Evolutionary conservation across 2,888 invertebrate genomes (phyloP).

Genomic region (Azorinus chamasolen): DNA sequence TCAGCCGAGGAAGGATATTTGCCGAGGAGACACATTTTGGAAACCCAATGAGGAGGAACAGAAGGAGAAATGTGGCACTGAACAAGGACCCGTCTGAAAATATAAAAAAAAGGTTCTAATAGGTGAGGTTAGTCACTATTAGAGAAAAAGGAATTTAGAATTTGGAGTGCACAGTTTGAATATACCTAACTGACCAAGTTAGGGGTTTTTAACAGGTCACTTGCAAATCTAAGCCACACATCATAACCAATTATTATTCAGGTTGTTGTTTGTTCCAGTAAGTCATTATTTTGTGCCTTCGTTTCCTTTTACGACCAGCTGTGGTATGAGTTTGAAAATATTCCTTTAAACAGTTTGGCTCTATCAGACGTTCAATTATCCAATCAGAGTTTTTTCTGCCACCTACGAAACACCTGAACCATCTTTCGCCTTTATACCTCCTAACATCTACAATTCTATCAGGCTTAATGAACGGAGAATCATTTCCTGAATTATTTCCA

Average conservation of each 20-base stretch:
- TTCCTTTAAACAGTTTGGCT: neutral
- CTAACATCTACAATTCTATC: constrained; percentile 1
- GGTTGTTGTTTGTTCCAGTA: constrained; percentile 3
- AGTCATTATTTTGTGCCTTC: too few relatives aligned
- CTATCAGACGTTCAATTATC: constrained; percentile 5
- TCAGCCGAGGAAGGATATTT: constrained; percentile 33
- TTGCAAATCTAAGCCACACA: neutral
- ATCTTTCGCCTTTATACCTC: constrained; percentile 6
- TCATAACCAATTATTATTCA: constrained; percentile 11
- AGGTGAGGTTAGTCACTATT: too few relatives aligned
- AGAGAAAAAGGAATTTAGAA: too few relatives aligned
- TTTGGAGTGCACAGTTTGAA: too few relatives aligned
- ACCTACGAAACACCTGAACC: constrained; percentile 8
- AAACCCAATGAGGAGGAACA: too few relatives aligned
- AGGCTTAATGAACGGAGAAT: too few relatives aligned
- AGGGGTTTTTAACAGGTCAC: constrained; percentile 11
- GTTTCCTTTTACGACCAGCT: constrained; percentile 1
- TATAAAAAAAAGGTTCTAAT: too few relatives aligned
- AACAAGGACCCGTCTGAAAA: too few relatives aligned
- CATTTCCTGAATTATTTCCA: too few relatives aligned
- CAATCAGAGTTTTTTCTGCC: neutral
- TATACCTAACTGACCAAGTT: constrained; percentile 29
- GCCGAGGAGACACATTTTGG: too few relatives aligned
- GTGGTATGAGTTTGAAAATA: constrained; percentile 7
- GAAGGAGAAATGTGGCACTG: too few relatives aligned